phyloP scores from a whole-genome alignment of 2,888 invertebrate genomes.

The Xiphydria camelus region DNA sequence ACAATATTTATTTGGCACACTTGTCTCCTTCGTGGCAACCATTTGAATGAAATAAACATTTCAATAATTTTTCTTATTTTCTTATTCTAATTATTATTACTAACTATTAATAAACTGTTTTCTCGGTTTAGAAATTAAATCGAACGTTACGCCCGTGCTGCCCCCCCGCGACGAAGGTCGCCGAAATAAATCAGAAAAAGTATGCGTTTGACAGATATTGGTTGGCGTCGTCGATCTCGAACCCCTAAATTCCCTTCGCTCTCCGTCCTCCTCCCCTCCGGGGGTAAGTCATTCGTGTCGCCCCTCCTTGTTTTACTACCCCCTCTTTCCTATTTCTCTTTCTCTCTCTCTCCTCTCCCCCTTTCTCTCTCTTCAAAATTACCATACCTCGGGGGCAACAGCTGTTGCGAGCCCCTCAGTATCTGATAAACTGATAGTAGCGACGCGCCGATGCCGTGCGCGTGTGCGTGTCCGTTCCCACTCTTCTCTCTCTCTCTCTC shows the following conservation, averaged over 20 bases:
- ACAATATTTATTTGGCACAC: no score
- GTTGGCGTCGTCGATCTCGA: slow-evolving; percentile 33
- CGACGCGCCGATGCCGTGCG: slow-evolving; percentile 29
- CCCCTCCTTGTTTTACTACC: slow-evolving; percentile 6
- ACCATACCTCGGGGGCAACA: slow-evolving; percentile 51
- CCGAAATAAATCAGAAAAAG: slow-evolving; percentile 52
- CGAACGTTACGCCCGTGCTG: slow-evolving; percentile 39
- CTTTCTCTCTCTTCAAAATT: slow-evolving; percentile 40
- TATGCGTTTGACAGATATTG: slow-evolving; percentile 56
- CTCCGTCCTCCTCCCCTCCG: slow-evolving; percentile 9
- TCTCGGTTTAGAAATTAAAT: slow-evolving; percentile 54
- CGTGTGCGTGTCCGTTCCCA: not conserved
- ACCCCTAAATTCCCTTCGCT: slow-evolving; percentile 21
- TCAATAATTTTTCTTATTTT: no score
- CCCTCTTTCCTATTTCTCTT: slow-evolving; percentile 6
- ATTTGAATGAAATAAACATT: no score
- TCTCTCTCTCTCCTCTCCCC: slow-evolving; percentile 13
- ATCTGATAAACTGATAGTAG: slow-evolving; percentile 56
- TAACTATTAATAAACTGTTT: no score
- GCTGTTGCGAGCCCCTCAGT: slow-evolving; percentile 43
- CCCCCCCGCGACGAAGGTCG: slow-evolving; percentile 24
- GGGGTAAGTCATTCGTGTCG: not conserved
- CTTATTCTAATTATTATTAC: no score
- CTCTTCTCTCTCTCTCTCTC: slow-evolving; percentile 2
- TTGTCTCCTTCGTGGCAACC: no score